phyloP scores from a whole-genome alignment of 2,888 invertebrate genomes.

The Aphidius colemani region DNA sequence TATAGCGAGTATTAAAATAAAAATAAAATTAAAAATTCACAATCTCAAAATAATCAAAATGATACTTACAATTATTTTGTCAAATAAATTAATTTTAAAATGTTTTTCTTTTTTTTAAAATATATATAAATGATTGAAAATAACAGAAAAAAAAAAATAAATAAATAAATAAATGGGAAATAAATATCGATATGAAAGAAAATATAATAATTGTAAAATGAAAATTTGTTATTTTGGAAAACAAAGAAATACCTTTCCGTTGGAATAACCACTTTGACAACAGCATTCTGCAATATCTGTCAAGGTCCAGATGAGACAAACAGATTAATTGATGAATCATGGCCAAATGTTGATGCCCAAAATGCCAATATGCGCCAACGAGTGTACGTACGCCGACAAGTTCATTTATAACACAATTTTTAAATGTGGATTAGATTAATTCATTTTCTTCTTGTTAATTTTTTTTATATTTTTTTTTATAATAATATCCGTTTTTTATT shows the following conservation, averaged over 20 bases:
- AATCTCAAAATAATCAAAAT: no score
- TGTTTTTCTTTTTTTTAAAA: no score
- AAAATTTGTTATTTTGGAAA: conserved; percentile 30
- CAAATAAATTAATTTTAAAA: no score
- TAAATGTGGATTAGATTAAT: conserved; percentile 48
- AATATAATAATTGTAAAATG: no score
- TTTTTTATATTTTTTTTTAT: conserved; percentile 28
- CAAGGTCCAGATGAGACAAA: conserved; percentile 48
- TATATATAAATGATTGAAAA: no score
- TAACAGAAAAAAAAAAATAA: conserved; percentile 34
- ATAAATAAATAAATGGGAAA: conserved; percentile 35
- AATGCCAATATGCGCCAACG: conserved; percentile 36
- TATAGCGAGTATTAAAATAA: conserved; percentile 2
- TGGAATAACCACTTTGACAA: conserved; percentile 97
- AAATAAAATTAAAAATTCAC: no score
- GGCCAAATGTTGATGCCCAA: conserved; percentile 21
- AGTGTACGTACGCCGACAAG: conserved; percentile 37
- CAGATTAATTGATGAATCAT: conserved; percentile 22
- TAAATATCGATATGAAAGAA: no score
- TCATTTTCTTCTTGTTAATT: conserved; percentile 19
- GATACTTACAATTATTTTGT: no score
- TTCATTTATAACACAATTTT: conserved; percentile 46
- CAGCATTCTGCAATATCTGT: conserved; percentile 85
- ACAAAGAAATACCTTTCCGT: conserved; percentile 80
- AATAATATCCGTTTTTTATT: conserved; percentile 26